These are phyloP conservation scores for Actinostola sp. DNA, from an alignment of 92 coral and sea anemone species.

Conservation along the genomic window DNA sequence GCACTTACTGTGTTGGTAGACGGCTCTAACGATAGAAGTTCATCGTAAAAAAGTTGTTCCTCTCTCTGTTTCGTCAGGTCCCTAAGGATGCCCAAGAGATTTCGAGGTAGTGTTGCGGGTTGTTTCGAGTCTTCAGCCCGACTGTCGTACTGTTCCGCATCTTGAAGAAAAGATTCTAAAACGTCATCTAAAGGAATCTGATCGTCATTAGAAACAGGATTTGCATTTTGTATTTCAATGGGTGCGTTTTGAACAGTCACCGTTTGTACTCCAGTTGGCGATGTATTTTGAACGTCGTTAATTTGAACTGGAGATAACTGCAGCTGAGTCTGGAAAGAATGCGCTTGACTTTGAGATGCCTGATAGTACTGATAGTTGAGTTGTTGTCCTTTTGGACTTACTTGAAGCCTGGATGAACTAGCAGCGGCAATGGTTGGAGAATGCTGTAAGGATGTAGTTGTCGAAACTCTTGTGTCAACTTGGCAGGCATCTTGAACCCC, in stretches of 20 bases:
- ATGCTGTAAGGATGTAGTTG: neutral
- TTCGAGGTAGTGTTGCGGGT: constrained; percentile 2
- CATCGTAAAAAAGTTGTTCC: constrained; percentile 14
- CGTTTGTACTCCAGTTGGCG: neutral
- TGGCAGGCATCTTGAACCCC: too few relatives aligned
- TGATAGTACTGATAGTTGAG: neutral
- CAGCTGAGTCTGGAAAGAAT: constrained; percentile 10
- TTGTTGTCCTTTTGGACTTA: neutral
- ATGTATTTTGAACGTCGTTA: neutral
- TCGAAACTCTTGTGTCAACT: neutral
- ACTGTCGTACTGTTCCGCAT: constrained; percentile 13
- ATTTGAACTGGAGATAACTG: neutral
- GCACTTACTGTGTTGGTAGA: neutral
- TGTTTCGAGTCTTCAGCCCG: constrained; percentile 2
- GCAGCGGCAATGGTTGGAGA: neutral
- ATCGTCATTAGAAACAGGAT: neutral
- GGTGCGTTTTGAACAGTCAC: constrained; percentile 11
- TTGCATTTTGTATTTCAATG: neutral
- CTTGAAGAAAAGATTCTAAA: constrained; percentile 8
- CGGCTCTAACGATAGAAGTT: constrained; percentile 12
- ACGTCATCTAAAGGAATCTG: constrained; percentile 23
- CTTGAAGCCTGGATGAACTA: neutral
- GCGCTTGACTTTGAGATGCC: neutral
- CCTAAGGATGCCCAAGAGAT: constrained; percentile 11
- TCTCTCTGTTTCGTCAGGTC: constrained; percentile 15